A percentile compares a stretch with the other conserved stretches of the same genome.
Evolutionary conservation across 1,140 invertebrate species (phyloP).

Genomic region (Dryas iulia): DNA sequence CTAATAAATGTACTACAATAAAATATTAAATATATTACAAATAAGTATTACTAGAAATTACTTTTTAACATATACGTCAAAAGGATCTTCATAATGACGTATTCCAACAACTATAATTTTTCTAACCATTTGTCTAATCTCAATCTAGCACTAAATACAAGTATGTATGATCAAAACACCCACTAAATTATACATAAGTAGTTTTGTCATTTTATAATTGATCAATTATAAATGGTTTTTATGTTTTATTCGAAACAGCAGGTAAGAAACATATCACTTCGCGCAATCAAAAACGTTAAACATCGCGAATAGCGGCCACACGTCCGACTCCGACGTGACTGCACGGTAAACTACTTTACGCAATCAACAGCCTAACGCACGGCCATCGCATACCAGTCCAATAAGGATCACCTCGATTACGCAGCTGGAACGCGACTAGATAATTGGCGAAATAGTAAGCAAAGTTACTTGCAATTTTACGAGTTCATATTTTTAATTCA

Average conservation of each 20-base stretch:
- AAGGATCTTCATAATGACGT: constrained; percentile 72
- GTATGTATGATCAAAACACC: neutral
- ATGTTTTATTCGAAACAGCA: neutral
- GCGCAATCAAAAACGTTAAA: constrained; percentile 39
- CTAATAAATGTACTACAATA: too few species aligned
- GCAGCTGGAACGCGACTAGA: constrained; percentile 57
- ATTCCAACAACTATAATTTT: constrained; percentile 73
- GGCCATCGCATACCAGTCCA: constrained; percentile 67
- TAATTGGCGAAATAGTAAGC: constrained; percentile 56
- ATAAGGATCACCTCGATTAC: constrained; percentile 74
- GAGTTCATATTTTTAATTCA: neutral
- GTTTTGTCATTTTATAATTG: neutral
- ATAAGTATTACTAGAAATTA: neutral
- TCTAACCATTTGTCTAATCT: constrained; percentile 59
- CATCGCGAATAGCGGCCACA: constrained; percentile 33
- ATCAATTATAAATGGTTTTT: neutral
- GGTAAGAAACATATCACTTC: constrained; percentile 6
- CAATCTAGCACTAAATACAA: constrained; percentile 2
- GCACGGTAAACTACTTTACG: constrained; percentile 67
- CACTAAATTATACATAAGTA: neutral
- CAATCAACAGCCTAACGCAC: constrained; percentile 52
- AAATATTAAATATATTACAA: too few species aligned
- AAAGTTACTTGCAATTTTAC: constrained; percentile 38
- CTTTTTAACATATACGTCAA: constrained; percentile 62
- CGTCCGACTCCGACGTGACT: constrained; percentile 50